Evolutionary conservation across 2,113 vertebrate genomes (phyloP).

Genomic region (Nerophis lumbriciformis): DNA sequence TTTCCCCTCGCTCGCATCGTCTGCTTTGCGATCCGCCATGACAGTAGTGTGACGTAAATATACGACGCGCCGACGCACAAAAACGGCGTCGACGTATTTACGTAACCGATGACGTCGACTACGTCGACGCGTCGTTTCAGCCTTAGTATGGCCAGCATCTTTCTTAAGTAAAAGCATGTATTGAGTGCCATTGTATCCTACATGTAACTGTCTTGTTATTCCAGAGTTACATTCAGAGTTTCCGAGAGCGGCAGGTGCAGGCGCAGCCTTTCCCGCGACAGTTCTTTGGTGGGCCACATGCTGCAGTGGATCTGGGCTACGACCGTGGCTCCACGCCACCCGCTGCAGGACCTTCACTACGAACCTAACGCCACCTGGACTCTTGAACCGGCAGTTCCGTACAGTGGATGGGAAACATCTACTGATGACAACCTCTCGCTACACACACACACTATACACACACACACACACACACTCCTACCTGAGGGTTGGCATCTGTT

Average conservation of each 20-base stretch:
- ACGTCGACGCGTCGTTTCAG: no score
- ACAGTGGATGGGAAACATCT: background rate
- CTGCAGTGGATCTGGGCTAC: conserved; percentile 84
- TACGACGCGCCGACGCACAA: no score
- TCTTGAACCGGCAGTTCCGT: conserved; percentile 2
- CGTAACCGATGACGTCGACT: no score
- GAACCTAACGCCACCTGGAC: conserved; percentile 59
- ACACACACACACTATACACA: conserved; percentile 18
- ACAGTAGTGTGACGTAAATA: no score
- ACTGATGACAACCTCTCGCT: conserved; percentile 21
- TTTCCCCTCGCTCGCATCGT: no score
- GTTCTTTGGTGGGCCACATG: conserved; percentile 75
- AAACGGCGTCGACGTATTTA: no score
- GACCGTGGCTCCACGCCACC: conserved; percentile 84
- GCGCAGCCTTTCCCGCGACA: conserved; percentile 75
- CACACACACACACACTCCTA: conserved; percentile 20
- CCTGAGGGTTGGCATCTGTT: background rate
- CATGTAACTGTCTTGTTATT: background rate
- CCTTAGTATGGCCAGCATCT: no score
- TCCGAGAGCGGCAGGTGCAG: conserved; percentile 88
- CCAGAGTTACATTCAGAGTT: conserved; percentile 99
- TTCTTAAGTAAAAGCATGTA: background rate
- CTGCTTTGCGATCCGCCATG: no score
- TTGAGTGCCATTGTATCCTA: background rate
- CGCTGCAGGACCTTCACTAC: conserved; percentile 78